Percentiles rank a stretch among this genome's conserved stretches.
Evolutionary conservation across 1,140 invertebrate genomes (phyloP).

Genomic region (Papilio polytes): DNA sequence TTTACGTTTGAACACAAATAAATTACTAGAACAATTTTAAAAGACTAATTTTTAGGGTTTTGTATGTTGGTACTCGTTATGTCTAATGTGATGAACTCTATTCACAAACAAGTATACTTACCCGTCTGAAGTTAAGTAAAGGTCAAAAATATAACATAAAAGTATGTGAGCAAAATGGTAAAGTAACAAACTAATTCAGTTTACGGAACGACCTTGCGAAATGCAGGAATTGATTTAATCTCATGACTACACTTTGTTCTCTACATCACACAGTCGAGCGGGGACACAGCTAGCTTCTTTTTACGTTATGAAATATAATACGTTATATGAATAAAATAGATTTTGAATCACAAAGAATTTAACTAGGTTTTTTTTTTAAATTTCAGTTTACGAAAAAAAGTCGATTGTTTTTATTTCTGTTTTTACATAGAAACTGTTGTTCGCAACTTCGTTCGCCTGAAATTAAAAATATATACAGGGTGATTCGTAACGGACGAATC

Average conservation of each 20-base stretch:
- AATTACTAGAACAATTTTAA: neutral
- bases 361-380: too few relatives aligned
- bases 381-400: too few relatives aligned
- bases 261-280: neutral
- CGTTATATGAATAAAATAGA: neutral
- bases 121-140: neutral
- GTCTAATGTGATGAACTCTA: neutral
- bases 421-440: too few relatives aligned
- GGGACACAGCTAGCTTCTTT: neutral
- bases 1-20: neutral
- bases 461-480: too few relatives aligned
- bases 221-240: constrained; percentile 11
- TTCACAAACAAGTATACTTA: neutral
- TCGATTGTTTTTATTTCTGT: too few relatives aligned
- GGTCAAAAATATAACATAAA: neutral
- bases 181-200: constrained; percentile 16
- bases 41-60: too few relatives aligned
- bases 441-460: too few relatives aligned
- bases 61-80: too few relatives aligned
- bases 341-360: neutral
- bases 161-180: neutral
- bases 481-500: too few relatives aligned
- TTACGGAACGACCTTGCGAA: neutral
- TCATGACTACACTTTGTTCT: constrained; percentile 3
- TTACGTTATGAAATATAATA: neutral